Conservation (phyloP, 2,797 vertebrate species). For the Chloroceryle inda region DNA sequence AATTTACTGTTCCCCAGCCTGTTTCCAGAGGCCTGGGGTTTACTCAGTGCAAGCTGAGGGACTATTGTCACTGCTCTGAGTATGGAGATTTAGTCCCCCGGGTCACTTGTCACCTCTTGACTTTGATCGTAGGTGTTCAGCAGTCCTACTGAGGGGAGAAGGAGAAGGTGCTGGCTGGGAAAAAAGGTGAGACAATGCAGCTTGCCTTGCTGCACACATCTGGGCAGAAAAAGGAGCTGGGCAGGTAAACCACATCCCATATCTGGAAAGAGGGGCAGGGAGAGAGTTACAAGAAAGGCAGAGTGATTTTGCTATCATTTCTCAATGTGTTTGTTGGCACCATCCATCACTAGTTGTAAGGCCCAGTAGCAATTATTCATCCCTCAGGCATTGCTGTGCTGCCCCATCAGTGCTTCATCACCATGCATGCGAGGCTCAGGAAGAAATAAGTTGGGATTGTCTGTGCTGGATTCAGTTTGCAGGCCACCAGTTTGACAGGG, state of each 20-base stretch:
- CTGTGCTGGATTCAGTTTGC: background rate
- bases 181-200: background rate
- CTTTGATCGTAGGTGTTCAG: background rate
- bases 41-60: background rate
- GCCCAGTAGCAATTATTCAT: background rate
- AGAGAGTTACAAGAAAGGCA: background rate
- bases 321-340: accelerated
- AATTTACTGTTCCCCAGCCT: background rate
- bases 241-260: background rate
- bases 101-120: background rate
- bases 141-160: background rate
- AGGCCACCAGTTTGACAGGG: background rate
- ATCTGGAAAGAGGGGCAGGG: background rate
- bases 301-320: background rate
- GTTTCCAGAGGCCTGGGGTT: background rate
- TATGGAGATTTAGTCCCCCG: background rate
- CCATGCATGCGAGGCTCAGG: accelerated
- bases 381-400: background rate
- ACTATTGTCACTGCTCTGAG: background rate
- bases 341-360: background rate
- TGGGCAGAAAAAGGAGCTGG: background rate
- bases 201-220: background rate
- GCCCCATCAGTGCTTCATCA: background rate
- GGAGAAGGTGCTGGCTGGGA: background rate
- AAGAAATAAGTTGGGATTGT: background rate